These are phyloP conservation scores for Rhincodon typus DNA, from an alignment of 2,797 vertebrate species.

Conservation along the genomic window DNA sequence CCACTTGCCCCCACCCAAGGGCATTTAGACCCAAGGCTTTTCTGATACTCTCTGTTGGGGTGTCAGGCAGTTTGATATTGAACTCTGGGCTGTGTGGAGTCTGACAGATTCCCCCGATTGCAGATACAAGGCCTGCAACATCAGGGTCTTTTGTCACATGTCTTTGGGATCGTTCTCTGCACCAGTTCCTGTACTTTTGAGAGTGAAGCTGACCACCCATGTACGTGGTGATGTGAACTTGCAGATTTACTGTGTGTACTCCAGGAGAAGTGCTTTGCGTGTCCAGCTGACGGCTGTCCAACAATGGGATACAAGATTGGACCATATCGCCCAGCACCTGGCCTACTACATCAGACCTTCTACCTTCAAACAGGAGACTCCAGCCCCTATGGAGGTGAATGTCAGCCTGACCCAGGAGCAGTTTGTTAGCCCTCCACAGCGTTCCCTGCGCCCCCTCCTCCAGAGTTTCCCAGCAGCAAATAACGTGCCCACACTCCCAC, in stretches of 20 bases:
- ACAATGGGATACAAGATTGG: neutral
- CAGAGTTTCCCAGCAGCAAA: too few species aligned
- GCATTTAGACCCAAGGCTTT: neutral
- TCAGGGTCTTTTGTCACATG: neutral
- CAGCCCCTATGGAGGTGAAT: neutral
- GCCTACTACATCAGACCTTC: neutral
- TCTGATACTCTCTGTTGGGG: neutral
- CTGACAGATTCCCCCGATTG: too few species aligned
- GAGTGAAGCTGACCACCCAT: neutral
- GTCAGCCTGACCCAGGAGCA: neutral
- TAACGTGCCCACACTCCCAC: too few species aligned
- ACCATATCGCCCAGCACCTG: neutral
- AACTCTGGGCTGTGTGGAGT: too few species aligned
- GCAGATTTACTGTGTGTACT: neutral
- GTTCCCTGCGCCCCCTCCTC: too few species aligned
- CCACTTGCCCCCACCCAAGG: neutral
- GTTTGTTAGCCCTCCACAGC: neutral
- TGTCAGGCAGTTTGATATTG: neutral
- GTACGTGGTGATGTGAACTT: neutral
- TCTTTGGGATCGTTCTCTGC: neutral
- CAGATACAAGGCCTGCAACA: too few species aligned
- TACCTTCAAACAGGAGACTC: neutral
- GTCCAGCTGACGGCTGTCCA: neutral
- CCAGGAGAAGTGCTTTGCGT: neutral
- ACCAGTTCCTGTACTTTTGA: neutral